Percentiles rank a stretch among this genome's conserved stretches.
phyloP scores from a whole-genome alignment of 92 coral and sea anemone genomes.

The Epizoanthus ramosus region DNA sequence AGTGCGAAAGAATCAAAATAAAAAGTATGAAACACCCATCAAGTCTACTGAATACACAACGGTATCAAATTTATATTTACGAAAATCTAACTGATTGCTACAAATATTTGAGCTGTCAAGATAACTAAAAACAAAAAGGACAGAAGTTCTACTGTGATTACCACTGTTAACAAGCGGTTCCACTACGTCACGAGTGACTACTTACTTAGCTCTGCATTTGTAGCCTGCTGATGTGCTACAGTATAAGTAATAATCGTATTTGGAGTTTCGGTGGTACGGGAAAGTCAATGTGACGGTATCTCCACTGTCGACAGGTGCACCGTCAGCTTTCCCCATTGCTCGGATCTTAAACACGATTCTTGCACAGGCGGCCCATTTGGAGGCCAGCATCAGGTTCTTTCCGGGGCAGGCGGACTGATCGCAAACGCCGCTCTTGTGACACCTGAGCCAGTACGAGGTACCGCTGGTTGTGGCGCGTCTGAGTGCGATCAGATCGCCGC shows the following conservation, averaged over 20 bases:
- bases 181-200: no score
- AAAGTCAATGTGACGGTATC: conserved; percentile 54
- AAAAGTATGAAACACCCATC: no score
- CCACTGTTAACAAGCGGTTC: no score
- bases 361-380: conserved; percentile 67
- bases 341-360: conserved; percentile 45
- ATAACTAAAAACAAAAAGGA: no score
- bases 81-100: no score
- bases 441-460: conserved; percentile 55
- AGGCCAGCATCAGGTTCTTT: conserved; percentile 23
- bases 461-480: conserved; percentile 55
- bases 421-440: conserved; percentile 45
- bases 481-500: conserved; percentile 75
- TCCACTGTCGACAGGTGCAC: conserved; percentile 78
- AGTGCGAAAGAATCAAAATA: no score
- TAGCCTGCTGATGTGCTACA: no score
- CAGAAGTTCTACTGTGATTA: no score
- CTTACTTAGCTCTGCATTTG: conserved; percentile 3
- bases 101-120: no score
- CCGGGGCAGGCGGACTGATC: conserved; percentile 50
- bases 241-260: no score
- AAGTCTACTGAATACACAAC: no score
- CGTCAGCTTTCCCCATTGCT: conserved; percentile 70
- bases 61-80: no score
- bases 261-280: conserved; percentile 10